Evolutionary conservation across 1,140 invertebrate species (phyloP).

Genomic region (Aphidius gifuensis): DNA sequence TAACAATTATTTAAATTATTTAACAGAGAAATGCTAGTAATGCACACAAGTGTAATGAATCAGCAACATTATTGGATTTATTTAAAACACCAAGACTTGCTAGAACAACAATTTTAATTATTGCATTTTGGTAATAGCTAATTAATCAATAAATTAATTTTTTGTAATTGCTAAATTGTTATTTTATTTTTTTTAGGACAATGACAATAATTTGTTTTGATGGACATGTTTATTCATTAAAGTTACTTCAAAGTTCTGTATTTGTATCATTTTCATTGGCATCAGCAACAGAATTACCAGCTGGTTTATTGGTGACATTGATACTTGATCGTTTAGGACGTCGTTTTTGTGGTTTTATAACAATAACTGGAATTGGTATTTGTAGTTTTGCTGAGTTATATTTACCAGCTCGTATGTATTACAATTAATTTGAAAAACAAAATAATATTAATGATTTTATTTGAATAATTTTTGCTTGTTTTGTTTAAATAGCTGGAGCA

Average conservation of each 20-base stretch:
- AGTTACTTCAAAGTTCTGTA: constrained; percentile 63
- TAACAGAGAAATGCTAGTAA: constrained; percentile 37
- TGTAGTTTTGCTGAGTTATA: constrained; percentile 55
- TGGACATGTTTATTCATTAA: constrained; percentile 65
- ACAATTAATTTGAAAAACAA: background rate
- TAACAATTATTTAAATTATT: constrained; percentile 9
- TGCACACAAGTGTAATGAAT: constrained; percentile 38
- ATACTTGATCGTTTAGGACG: constrained; percentile 65
- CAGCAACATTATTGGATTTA: constrained; percentile 56
- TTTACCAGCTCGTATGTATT: constrained; percentile 38
- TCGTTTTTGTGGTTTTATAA: constrained; percentile 59
- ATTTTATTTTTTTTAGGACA: constrained; percentile 51
- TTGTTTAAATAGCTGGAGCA: constrained; percentile 27
- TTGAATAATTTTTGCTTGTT: constrained; percentile 1
- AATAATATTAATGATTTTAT: background rate
- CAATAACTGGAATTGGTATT: constrained; percentile 55
- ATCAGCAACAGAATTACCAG: constrained; percentile 68
- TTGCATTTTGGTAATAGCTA: constrained; percentile 53
- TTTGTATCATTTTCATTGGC: constrained; percentile 70
- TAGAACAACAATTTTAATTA: constrained; percentile 58
- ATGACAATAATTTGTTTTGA: constrained; percentile 65
- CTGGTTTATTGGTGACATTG: constrained; percentile 64
- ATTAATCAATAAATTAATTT: background rate
- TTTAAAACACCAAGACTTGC: constrained; percentile 59
- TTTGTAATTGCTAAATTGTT: background rate